Percentiles rank a stretch among this genome's conserved stretches.
These are phyloP conservation scores for Cryptoleucopteryx plumbea DNA, from an alignment of 2,113 vertebrate species.

Conservation along the genomic window DNA sequence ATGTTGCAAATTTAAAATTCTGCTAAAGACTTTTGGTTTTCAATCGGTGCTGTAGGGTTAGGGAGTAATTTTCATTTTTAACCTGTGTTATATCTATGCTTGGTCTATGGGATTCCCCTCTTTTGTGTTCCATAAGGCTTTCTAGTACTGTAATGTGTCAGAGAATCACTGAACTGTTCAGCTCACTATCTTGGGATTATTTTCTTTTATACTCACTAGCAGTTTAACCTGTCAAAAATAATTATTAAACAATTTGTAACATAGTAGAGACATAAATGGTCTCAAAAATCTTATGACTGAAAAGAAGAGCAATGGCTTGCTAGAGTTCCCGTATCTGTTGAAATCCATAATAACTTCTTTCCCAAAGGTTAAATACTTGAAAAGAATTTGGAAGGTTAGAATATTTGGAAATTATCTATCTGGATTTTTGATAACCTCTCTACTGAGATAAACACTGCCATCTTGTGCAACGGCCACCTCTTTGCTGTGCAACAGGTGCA, in stretches of 20 bases:
- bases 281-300: neutral
- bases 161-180: slow-evolving; percentile 22
- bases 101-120: neutral
- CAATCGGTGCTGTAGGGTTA: neutral
- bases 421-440: neutral
- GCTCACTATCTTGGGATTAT: neutral
- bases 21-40: neutral
- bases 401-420: neutral
- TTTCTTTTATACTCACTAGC: slow-evolving; percentile 12
- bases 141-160: neutral
- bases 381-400: neutral
- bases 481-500: neutral
- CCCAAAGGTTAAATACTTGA: neutral
- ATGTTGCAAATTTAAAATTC: neutral
- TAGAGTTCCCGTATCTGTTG: neutral
- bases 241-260: slow-evolving; percentile 46
- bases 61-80: neutral
- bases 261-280: neutral
- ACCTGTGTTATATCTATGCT: neutral
- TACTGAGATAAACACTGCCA: neutral
- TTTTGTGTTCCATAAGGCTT: neutral
- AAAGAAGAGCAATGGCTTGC: neutral
- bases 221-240: slow-evolving; percentile 41
- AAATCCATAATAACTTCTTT: neutral
- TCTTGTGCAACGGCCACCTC: neutral